Base-by-base conservation (phyloP, 2,113 vertebrate genomes). In the Rana temporaria region DNA sequence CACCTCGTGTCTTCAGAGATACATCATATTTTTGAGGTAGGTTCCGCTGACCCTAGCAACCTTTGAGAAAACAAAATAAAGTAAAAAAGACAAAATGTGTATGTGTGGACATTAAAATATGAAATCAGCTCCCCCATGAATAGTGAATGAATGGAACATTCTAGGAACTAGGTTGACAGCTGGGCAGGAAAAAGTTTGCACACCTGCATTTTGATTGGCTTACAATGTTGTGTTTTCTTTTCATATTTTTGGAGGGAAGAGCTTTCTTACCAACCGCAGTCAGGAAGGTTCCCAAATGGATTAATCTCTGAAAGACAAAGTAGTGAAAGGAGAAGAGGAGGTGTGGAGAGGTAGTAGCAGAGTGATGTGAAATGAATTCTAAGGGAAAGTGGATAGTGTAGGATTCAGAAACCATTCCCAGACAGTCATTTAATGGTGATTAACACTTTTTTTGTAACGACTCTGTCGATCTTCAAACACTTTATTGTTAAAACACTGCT, bases 1-100 rank as follows among this genome's bases (percentile, higher is more conserved):
- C 78, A 70, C 78, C 78, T 80, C 66, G 30, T 70, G 52, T 68
- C 53, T 76, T n/a, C 70, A 82, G 68, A 65, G 79, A 74, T 82
- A 66, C 63, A 68, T 68, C 60, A 30, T 72, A 64, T 65, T 55
- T 60, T 22, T 76, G 81, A 83, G 71, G 81, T 68, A 68, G 52
- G 72, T 83, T 83, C 72, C 71, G 55, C 72, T 68, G 81, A 68
- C 71, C 81, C 63, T 74, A 76, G 66, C 26, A 83, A 76, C 71
- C 72, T 75, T 76, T 32, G 26, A 73, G 48, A 72, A 73, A 65
- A 32, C 56, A 71, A 80, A 73, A 66, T 32, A 82, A 79, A 82
- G 59, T 70, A 80, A 64, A 74, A 80, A 74, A 73, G 79, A 82
- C 79, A 82, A 73, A 82, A 83, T 83, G 81, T 83, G 63, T 76